Evolutionary conservation across 2,888 invertebrate genomes (phyloP), one percentile per base, ranked within the genome.

Genomic region (Biston stratarius): DNA sequence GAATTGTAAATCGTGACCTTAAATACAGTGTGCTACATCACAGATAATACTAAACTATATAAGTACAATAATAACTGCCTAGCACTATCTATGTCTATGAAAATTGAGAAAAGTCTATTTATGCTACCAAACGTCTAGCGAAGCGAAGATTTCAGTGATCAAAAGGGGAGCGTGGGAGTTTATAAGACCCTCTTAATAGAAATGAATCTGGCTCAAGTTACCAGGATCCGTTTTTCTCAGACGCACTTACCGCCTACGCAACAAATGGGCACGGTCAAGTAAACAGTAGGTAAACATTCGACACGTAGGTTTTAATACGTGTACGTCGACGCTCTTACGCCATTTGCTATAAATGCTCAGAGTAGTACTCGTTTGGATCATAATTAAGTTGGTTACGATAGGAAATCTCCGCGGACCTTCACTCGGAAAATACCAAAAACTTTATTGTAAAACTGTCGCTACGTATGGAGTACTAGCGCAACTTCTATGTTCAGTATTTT

Each of bases 401-500:
- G 59, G 42, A 57, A 68, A 58, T 45, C 48, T 60, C 42, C 56
- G 48, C 15, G 38, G 8, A 9, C 38, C 6, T 9, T 6, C 51
- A 24, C 33, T 52, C 59, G 8, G 34, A 52, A 55, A 68, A 68
- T 58, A 71, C 63, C 65, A 60, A 73, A 73, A 57, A 38, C 57
- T 69, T 59, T 51, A 66, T 65, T 58, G 62, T 66, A 68, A 64
- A 70, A 61, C 58, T 48, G 48, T 38, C 51, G 49, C 60, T 65
- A 64, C 60, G n/a, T 9, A 45, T 59, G 61, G 0, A 51, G 40
- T 9, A 56, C 45, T 71, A 70, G 70, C 71, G 73, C 63, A 69
- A 64, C 57, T 42, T 59, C 51, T 63, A 63, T 51, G 34, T 42
- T 60, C 42, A 7, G 58, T 64, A 62, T 61, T 65, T 51, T 64